phyloP scores from a whole-genome alignment of 2,113 vertebrate genomes.

The Puffinus mauretanicus region DNA sequence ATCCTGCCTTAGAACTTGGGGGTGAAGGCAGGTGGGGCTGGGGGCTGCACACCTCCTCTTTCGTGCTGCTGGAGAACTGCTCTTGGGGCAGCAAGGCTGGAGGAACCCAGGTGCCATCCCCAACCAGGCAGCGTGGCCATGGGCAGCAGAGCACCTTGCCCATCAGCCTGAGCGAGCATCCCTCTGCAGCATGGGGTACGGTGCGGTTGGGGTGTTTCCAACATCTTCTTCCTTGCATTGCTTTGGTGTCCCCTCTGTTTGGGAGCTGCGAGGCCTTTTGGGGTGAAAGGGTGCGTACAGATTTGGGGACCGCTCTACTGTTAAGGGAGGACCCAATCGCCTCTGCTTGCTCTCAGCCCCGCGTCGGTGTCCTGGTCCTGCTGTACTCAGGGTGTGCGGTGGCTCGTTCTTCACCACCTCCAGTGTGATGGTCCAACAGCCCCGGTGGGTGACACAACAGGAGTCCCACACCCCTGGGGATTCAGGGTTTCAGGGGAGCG shows the following conservation, averaged over 20 bases:
- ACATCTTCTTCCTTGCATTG: rapidly evolving
- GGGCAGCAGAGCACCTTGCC: background rate
- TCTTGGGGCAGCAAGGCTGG: background rate
- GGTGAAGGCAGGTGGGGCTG: too few relatives aligned
- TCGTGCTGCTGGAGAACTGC: background rate
- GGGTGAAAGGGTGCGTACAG: rapidly evolving
- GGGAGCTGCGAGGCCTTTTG: background rate
- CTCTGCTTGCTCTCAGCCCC: background rate
- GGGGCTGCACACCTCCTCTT: background rate
- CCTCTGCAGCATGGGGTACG: rapidly evolving
- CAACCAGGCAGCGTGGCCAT: rapidly evolving
- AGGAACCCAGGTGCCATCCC: background rate
- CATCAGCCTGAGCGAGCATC: rapidly evolving
- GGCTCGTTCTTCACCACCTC: rapidly evolving
- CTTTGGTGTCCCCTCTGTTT: background rate
- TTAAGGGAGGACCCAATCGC: rapidly evolving
- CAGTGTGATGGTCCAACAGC: background rate
- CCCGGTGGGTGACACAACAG: rapidly evolving
- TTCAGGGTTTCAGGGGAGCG: background rate
- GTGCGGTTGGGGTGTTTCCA: rapidly evolving
- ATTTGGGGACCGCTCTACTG: rapidly evolving
- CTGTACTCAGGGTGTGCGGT: too few relatives aligned
- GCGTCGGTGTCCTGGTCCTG: background rate
- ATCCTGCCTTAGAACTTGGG: too few relatives aligned
- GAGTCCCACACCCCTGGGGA: background rate